Base-by-base conservation (phyloP, 2,797 vertebrate genomes). In the Cyprinodon diabolis region DNA sequence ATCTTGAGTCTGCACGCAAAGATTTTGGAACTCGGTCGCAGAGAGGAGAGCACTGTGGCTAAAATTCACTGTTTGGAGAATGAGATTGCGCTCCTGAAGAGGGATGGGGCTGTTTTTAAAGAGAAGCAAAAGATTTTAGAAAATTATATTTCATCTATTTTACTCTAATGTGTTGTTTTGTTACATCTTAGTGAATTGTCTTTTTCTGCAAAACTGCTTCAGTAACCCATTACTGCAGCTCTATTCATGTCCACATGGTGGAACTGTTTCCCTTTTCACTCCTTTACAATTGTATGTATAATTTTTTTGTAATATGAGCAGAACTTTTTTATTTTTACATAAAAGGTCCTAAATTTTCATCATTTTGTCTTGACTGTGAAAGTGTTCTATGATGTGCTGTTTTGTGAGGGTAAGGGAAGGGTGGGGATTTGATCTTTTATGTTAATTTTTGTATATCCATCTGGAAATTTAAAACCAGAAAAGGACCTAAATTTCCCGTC, bases 71-170 rank as follows among this genome's bases (percentile, higher is more conserved):
- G 93, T 56, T 90, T 97, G 73, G 96, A 97, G 93, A 81, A 89
- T 2, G 86, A 97, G 71, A 92, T 96, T 63, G 84, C 84, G 30
- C 90, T 94, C 57, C 6, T 97, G 69, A 96, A 94, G 80, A 94
- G 93, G 78, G 95, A 96, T 66, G 93, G 93, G 3, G 77, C 93
- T 47, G 88, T 95, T 84, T 95, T 95, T 83, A 95, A 96, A 90
- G 96, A 96, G 79, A 96, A 96, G 71, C 91, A 96, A 65, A 96
- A 95, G 66, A 86, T 94, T 23, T 92, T 96, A 82, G 95, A 96
- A 86, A 95, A 94, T 54, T 95, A 88, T 68, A 96, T 96, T 68
- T 95, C 95, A 72, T 93, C 94, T 1, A 89, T 93, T 25, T 74
- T 90, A 66, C 25, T 91, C 51, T 92, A 72, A 90, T 62, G 66